Percentiles rank a stretch among this genome's conserved stretches.
Conservation (phyloP, 2,888 invertebrate genomes). For the Torymus texanus region DNA sequence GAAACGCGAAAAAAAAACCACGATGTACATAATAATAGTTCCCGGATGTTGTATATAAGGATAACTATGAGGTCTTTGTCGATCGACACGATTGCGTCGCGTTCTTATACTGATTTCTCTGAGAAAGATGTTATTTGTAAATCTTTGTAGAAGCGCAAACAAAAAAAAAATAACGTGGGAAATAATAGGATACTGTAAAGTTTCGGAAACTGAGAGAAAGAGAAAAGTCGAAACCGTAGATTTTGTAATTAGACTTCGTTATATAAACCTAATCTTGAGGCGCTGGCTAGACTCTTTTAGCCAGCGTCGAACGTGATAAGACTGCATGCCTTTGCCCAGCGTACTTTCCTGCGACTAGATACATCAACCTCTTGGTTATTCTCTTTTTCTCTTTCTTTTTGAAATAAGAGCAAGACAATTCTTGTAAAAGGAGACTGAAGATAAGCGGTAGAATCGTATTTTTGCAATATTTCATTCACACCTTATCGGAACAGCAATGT, state of each 20-base stretch:
- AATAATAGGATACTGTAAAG: neutral
- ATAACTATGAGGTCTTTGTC: constrained; percentile 8
- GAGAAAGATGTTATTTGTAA: constrained; percentile 10
- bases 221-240: constrained; percentile 28
- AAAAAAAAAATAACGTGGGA: constrained; percentile 1
- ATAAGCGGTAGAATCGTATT: neutral
- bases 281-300: constrained; percentile 2
- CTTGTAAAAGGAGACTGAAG: constrained; percentile 8
- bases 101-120: neutral
- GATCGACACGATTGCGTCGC: constrained; percentile 10
- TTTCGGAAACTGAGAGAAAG: neutral
- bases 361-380: constrained; percentile 31
- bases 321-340: constrained; percentile 57
- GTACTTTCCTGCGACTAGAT: constrained; percentile 47
- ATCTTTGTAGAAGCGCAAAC: constrained; percentile 14
- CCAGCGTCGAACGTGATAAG: constrained; percentile 54
- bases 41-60: constrained; percentile 20
- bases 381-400: constrained; percentile 29
- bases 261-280: constrained; percentile 43
- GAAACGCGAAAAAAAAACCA: neutral
- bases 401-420: neutral
- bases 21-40: constrained; percentile 22
- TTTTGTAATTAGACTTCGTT: constrained; percentile 41
- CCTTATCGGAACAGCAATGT: too few species aligned
- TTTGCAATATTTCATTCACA: neutral